Conservation (phyloP, 2,113 vertebrate genomes). For the Lathamus discolor region DNA sequence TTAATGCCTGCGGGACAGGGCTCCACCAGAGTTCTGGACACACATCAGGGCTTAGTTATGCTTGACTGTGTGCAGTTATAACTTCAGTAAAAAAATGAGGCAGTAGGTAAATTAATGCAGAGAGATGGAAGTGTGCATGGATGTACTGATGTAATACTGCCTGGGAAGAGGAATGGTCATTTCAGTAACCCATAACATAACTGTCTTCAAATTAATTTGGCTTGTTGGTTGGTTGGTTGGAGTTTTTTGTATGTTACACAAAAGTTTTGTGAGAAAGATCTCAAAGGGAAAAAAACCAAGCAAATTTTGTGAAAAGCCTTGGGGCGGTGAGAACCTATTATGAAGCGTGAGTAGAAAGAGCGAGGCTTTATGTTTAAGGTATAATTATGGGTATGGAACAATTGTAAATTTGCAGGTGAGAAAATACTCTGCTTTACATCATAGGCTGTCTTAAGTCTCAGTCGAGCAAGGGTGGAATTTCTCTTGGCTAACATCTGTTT, state of each 20-base stretch:
- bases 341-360: background rate
- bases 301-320: background rate
- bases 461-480: background rate
- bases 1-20: background rate
- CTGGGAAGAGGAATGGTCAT: background rate
- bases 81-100: background rate
- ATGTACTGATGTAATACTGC: accelerated
- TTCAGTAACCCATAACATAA: background rate
- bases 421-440: constrained; percentile 6
- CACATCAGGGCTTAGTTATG: accelerated
- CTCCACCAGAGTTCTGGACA: accelerated
- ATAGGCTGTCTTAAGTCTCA: background rate
- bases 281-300: background rate
- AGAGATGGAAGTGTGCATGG: background rate
- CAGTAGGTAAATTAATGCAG: background rate
- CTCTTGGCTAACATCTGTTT: constrained; percentile 24
- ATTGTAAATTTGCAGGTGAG: constrained; percentile 18
- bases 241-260: background rate
- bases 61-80: background rate
- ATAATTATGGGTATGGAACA: background rate
- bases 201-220: background rate
- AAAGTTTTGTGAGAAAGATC: background rate
- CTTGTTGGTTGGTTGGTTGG: background rate
- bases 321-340: background rate
- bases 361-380: background rate